phyloP scores from a whole-genome alignment of 1,140 invertebrate genomes.

The Lysiphlebus fabarum region DNA sequence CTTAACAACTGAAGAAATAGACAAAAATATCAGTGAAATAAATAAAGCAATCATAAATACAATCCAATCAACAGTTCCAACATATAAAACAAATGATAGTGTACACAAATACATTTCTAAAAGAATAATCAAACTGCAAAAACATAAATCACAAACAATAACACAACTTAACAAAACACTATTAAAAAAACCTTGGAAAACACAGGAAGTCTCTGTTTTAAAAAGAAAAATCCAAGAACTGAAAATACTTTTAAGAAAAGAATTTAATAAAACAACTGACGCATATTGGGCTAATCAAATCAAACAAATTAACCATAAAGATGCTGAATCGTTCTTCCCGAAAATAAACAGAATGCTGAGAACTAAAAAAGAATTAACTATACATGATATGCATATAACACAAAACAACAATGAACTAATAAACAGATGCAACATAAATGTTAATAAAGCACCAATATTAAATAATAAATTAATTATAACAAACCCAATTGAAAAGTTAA shows the following conservation, averaged over 20 bases:
- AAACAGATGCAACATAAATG: not conserved
- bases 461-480: slow-evolving; percentile 19
- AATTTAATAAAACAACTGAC: slow-evolving; percentile 20
- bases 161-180: not conserved
- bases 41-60: not conserved
- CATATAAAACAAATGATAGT: slow-evolving; percentile 2
- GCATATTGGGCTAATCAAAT: slow-evolving; percentile 13
- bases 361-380: slow-evolving; percentile 28
- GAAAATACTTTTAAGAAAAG: not conserved
- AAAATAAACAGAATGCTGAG: slow-evolving; percentile 16
- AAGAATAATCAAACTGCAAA: slow-evolving; percentile 21
- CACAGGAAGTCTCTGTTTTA: not conserved
- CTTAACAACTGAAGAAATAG: slow-evolving; percentile 25
- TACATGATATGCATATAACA: slow-evolving; percentile 12
- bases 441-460: not conserved
- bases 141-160: slow-evolving; percentile 15
- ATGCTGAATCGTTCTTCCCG: too few species aligned
- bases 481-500: slow-evolving; percentile 11
- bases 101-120: slow-evolving; percentile 13
- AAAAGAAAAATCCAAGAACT: slow-evolving; percentile 2
- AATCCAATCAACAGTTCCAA: slow-evolving; percentile 21
- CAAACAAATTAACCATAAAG: not conserved
- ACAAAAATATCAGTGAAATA: slow-evolving; percentile 12
- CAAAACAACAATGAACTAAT: not conserved
- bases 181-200: not conserved